A percentile compares a stretch with the other conserved stretches of the same genome.
Conservation (phyloP, 2,888 invertebrate species). For the Oscheius sp. region DNA sequence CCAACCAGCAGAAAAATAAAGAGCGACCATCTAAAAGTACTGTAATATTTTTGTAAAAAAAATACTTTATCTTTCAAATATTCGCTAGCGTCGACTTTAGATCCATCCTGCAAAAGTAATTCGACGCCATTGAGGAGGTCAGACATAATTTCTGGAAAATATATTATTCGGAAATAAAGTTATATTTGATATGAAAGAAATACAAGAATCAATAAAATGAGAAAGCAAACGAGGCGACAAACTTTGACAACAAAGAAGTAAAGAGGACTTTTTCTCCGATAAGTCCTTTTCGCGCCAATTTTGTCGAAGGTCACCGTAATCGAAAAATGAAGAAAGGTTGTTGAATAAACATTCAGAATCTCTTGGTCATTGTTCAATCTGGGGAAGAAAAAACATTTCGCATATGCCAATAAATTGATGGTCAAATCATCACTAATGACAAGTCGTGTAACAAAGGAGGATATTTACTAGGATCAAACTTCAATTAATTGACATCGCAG, state of each 20-base stretch:
- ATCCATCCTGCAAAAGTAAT: slow-evolving; percentile 39
- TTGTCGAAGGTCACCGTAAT: neutral
- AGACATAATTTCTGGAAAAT: slow-evolving; percentile 34
- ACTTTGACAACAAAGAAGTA: neutral
- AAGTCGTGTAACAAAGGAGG: too few relatives aligned
- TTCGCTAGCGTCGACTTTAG: slow-evolving; percentile 50
- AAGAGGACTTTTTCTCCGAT: neutral
- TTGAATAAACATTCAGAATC: too few relatives aligned
- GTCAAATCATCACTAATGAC: too few relatives aligned
- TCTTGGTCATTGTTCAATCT: too few relatives aligned
- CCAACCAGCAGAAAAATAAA: slow-evolving; percentile 75
- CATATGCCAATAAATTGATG: too few relatives aligned
- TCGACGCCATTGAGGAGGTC: slow-evolving; percentile 39
- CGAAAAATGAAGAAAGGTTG: too few relatives aligned
- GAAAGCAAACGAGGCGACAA: neutral
- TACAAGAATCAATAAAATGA: neutral
- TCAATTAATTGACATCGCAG: slow-evolving; percentile 33
- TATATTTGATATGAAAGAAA: neutral
- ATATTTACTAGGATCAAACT: too few relatives aligned
- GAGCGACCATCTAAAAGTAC: slow-evolving; percentile 70
- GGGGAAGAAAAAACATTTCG: too few relatives aligned
- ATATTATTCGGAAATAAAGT: neutral
- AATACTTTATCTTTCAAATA: slow-evolving; percentile 64
- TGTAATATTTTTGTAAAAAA: neutral
- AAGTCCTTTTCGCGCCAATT: slow-evolving; percentile 7